phyloP scores from a whole-genome alignment of 2,888 invertebrate species.

The Orthosia gothica region DNA sequence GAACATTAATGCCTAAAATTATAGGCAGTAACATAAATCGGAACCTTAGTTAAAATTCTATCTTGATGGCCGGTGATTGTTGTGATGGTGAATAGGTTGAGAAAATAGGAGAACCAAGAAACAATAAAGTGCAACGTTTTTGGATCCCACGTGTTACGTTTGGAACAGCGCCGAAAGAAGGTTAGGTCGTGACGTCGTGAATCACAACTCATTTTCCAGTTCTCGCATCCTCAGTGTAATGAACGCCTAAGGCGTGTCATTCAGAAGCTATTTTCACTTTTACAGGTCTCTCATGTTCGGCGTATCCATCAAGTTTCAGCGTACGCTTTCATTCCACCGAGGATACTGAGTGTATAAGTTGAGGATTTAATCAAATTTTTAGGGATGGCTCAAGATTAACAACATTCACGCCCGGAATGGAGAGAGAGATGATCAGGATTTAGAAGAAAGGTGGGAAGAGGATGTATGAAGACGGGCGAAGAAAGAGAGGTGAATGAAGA shows the following conservation, averaged over 20 bases:
- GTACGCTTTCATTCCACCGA: neutral
- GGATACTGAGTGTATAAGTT: neutral
- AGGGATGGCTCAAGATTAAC: no score
- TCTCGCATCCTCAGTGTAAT: conserved; percentile 10
- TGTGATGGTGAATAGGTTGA: conserved; percentile 11
- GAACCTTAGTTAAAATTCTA: neutral
- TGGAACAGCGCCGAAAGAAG: neutral
- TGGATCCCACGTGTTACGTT: conserved; percentile 7
- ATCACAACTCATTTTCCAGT: neutral
- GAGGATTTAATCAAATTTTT: no score
- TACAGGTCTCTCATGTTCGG: neutral
- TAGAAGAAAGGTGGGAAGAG: no score
- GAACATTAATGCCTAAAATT: neutral
- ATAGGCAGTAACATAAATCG: neutral
- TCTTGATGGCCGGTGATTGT: neutral
- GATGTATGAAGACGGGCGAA: no score
- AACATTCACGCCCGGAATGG: no score
- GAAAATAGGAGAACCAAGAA: conserved; percentile 1
- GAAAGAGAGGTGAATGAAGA: no score
- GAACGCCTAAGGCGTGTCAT: conserved; percentile 1
- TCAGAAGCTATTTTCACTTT: neutral
- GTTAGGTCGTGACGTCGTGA: neutral
- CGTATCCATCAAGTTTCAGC: neutral
- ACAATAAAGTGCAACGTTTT: neutral
- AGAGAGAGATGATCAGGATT: no score